Evolutionary conservation across 2,888 invertebrate genomes (phyloP).

Genomic region (Drosophila paracracens): DNA sequence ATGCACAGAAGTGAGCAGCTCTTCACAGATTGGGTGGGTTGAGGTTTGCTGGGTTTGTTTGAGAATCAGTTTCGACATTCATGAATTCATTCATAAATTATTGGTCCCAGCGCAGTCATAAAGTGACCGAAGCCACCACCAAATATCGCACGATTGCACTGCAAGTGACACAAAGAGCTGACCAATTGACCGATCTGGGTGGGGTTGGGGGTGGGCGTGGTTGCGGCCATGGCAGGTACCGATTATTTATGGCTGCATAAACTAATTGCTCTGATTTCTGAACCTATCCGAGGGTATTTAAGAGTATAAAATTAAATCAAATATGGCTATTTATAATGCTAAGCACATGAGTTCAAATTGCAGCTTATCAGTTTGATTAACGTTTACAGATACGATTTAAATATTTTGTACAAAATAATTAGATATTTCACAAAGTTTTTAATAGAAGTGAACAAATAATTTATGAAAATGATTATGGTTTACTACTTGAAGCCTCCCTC

Average conservation of each 20-base stretch:
- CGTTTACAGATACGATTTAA: not conserved
- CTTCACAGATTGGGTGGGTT: conserved; percentile 13
- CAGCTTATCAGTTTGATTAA: not conserved
- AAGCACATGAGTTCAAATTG: not conserved
- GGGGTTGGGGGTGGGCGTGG: conserved; percentile 22
- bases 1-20: conserved; percentile 25
- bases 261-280: conserved; percentile 60
- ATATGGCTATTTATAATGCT: conserved; percentile 18
- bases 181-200: conserved; percentile 1
- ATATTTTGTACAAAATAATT: not conserved
- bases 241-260: conserved; percentile 50
- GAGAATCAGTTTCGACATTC: conserved; percentile 67
- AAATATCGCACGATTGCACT: conserved; percentile 77
- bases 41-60: not conserved
- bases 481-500: not conserved
- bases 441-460: not conserved
- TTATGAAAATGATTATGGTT: not conserved
- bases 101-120: conserved; percentile 79
- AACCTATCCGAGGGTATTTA: conserved; percentile 13
- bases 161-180: conserved; percentile 43
- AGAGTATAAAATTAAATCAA: conserved; percentile 21
- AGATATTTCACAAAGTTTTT: not conserved
- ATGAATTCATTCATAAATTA: conserved; percentile 82
- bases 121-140: conserved; percentile 72
- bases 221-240: conserved; percentile 14